Evolutionary conservation across 2,888 invertebrate genomes (phyloP).

Genomic region (Trissolcus brochymenae): DNA sequence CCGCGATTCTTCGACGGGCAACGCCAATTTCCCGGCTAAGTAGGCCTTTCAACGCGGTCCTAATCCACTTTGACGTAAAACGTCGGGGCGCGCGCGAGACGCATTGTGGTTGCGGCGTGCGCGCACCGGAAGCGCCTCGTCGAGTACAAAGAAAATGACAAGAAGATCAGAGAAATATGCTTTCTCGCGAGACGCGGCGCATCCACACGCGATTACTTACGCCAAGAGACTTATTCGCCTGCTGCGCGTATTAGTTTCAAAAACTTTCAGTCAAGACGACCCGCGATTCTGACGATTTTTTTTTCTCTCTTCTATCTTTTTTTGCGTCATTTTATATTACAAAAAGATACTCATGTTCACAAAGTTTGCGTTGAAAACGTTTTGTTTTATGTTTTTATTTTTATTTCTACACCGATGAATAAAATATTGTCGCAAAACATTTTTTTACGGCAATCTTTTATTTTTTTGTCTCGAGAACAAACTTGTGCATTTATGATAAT

Average conservation of each 20-base stretch:
- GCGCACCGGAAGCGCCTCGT: slow-evolving; percentile 55
- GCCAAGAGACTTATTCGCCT: slow-evolving; percentile 52
- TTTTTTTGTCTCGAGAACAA: too few species aligned
- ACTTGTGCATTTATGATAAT: too few species aligned
- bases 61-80: slow-evolving; percentile 68
- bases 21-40: slow-evolving; percentile 67
- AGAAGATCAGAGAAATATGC: slow-evolving; percentile 55
- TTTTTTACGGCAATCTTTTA: too few species aligned
- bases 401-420: not conserved
- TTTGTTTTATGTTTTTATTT: not conserved
- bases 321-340: slow-evolving; percentile 7
- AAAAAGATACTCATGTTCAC: not conserved
- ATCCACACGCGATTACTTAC: slow-evolving; percentile 57
- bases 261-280: slow-evolving; percentile 36
- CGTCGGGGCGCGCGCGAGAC: slow-evolving; percentile 46
- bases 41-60: slow-evolving; percentile 63
- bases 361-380: not conserved
- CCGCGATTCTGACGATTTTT: slow-evolving; percentile 11
- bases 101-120: slow-evolving; percentile 39
- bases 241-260: slow-evolving; percentile 49
- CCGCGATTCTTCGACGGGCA: slow-evolving; percentile 67
- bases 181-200: slow-evolving; percentile 51
- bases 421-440: too few species aligned
- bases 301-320: slow-evolving; percentile 17
- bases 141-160: slow-evolving; percentile 48